Evolutionary conservation across 1,140 invertebrate species (phyloP).

Genomic region (Pomacea maculata): DNA sequence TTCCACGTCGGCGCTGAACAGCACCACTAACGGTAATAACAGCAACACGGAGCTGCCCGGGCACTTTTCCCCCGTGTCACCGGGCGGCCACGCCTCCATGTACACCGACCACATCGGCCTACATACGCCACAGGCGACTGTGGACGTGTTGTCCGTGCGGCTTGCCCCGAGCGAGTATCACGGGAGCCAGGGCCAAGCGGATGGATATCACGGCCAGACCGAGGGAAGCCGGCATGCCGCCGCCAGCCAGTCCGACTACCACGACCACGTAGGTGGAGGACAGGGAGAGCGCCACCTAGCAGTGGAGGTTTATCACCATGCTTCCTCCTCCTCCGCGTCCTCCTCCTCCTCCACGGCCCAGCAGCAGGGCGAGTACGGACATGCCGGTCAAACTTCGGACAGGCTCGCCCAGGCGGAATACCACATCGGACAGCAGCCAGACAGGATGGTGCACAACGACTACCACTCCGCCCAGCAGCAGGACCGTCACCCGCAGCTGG

Average conservation of each 20-base stretch:
- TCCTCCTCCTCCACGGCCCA: neutral
- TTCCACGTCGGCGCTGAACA: constrained; percentile 7
- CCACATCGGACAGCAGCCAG: neutral
- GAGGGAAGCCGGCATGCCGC: neutral
- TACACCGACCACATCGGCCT: constrained; percentile 16
- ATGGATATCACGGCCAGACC: neutral
- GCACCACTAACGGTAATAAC: neutral
- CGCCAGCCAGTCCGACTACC: constrained; percentile 16
- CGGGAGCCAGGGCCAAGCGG: neutral
- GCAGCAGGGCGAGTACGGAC: constrained; percentile 5
- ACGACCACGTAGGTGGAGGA: constrained; percentile 2
- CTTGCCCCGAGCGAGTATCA: constrained; percentile 15
- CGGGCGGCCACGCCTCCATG: constrained; percentile 1
- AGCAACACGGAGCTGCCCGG: constrained; percentile 5
- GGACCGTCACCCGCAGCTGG: constrained; percentile 7
- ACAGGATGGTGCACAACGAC: constrained; percentile 1
- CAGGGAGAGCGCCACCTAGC: constrained; percentile 3
- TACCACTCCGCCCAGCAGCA: constrained; percentile 17
- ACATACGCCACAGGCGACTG: constrained; percentile 6
- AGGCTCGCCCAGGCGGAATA: constrained; percentile 15
- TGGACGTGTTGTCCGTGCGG: constrained; percentile 6
- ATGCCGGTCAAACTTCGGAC: constrained; percentile 16
- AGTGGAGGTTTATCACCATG: constrained; percentile 14
- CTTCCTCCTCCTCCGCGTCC: neutral
- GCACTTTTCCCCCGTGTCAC: constrained; percentile 20